These are phyloP conservation scores for Plectrocnemia conspersa DNA, from an alignment of 1,140 invertebrate species.

Conservation along the genomic window DNA sequence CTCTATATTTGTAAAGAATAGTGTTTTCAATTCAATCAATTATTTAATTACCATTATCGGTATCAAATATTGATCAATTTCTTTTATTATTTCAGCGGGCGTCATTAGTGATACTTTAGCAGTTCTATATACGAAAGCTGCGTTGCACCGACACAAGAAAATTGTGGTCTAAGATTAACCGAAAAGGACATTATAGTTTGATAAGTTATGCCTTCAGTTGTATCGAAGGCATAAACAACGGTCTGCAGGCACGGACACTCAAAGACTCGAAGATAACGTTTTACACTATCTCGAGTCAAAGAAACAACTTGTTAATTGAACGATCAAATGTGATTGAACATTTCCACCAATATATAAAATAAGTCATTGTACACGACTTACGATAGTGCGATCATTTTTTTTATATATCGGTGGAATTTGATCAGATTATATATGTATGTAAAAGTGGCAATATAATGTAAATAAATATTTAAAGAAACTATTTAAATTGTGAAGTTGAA, in stretches of 20 bases:
- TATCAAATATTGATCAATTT: conserved; percentile 7
- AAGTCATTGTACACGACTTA: not conserved
- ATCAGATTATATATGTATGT: conserved; percentile 7
- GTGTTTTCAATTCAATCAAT: not conserved
- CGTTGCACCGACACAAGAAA: not conserved
- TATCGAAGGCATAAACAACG: conserved; percentile 24
- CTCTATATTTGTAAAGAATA: not conserved
- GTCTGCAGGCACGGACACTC: conserved; percentile 6
- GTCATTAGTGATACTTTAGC: conserved; percentile 18
- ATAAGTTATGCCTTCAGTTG: conserved; percentile 26
- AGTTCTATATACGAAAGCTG: not conserved
- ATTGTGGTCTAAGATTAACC: not conserved
- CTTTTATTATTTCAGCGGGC: conserved; percentile 27
- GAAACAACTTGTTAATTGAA: conserved; percentile 19
- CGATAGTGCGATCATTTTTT: not conserved
- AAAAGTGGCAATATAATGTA: conserved; percentile 11
- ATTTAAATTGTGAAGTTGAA: conserved; percentile 5
- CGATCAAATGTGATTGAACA: not conserved
- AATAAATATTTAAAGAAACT: not conserved
- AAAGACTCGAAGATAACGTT: not conserved
- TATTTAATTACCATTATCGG: not conserved
- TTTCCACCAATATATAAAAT: not conserved
- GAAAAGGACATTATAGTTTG: conserved; percentile 10
- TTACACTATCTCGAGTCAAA: conserved; percentile 6
- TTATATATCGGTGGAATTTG: not conserved